Percentiles rank a stretch among this genome's conserved stretches.
Conservation (phyloP, 1,140 invertebrate species). For the Hetaerina americana region DNA sequence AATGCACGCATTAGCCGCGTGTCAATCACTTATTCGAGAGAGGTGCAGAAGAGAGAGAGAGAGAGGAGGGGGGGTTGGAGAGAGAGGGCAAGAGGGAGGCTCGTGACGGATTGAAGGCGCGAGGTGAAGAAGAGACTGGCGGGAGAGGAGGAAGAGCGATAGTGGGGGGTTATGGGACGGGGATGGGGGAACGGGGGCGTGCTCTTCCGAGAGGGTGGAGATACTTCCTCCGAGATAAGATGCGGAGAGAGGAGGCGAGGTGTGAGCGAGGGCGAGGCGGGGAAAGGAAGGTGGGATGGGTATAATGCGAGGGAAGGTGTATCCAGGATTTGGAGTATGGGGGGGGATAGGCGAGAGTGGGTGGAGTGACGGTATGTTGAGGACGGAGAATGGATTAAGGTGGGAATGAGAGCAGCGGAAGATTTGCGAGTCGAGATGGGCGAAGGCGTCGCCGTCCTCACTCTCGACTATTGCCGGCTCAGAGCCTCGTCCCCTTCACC, state of each 20-base stretch:
- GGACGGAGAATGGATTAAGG: too few species aligned
- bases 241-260: neutral
- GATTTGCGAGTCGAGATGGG: too few species aligned
- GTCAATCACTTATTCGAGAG: neutral
- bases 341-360: too few species aligned
- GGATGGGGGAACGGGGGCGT: neutral
- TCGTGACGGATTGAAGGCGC: neutral
- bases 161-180: neutral
- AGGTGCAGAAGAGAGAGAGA: neutral
- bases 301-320: too few species aligned
- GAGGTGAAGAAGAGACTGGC: too few species aligned
- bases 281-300: neutral
- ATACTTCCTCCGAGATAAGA: neutral
- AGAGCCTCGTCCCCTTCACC: too few species aligned
- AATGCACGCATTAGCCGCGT: neutral
- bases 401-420: too few species aligned
- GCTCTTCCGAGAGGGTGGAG: neutral
- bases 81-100: neutral
- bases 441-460: too few species aligned
- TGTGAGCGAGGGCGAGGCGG: neutral
- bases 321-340: too few species aligned
- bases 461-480: too few species aligned
- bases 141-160: too few species aligned
- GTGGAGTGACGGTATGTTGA: too few species aligned
- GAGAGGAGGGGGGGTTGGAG: neutral